Evolutionary conservation across 2,797 vertebrate species (phyloP).

Genomic region (Hydrolagus colliei): DNA sequence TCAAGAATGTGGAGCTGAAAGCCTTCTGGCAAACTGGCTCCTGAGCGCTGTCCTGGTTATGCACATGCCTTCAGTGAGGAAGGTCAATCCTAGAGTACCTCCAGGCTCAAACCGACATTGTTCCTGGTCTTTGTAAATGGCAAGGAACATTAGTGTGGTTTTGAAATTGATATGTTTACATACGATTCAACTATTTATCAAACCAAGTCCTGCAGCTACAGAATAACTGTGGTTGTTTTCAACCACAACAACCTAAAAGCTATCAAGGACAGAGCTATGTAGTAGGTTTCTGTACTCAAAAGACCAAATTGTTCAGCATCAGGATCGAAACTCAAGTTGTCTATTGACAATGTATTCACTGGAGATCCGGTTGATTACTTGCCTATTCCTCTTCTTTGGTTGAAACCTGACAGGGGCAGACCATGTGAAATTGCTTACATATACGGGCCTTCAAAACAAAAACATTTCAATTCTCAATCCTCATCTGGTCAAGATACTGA

Average conservation of each 20-base stretch:
- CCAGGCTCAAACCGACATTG: conserved; percentile 44
- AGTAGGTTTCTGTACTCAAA: conserved; percentile 1
- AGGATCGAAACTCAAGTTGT: not conserved
- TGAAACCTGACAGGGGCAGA: conserved; percentile 1
- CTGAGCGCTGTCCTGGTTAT: conserved; percentile 34
- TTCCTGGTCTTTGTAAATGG: conserved; percentile 41
- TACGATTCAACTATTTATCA: conserved; percentile 41
- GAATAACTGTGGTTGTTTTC: conserved; percentile 40
- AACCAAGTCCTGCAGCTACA: conserved; percentile 39
- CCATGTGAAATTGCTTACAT: too few relatives aligned
- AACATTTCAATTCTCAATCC: not conserved
- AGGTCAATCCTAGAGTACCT: conserved; percentile 36
- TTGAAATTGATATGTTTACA: conserved; percentile 46
- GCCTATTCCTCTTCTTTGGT: not conserved
- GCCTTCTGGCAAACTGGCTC: conserved; percentile 39
- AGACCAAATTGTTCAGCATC: not conserved
- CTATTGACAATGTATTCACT: not conserved
- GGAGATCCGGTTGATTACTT: not conserved
- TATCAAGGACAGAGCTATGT: conserved; percentile 35
- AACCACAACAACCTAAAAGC: conserved; percentile 35
- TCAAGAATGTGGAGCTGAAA: conserved; percentile 39
- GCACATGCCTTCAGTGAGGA: conserved; percentile 31
- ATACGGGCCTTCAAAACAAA: too few relatives aligned
- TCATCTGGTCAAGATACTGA: not conserved
- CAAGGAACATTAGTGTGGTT: conserved; percentile 38